Percentiles rank a stretch among this genome's conserved stretches.
Evolutionary conservation across 2,888 invertebrate genomes (phyloP).

Genomic region (Chymomyza procnemis): DNA sequence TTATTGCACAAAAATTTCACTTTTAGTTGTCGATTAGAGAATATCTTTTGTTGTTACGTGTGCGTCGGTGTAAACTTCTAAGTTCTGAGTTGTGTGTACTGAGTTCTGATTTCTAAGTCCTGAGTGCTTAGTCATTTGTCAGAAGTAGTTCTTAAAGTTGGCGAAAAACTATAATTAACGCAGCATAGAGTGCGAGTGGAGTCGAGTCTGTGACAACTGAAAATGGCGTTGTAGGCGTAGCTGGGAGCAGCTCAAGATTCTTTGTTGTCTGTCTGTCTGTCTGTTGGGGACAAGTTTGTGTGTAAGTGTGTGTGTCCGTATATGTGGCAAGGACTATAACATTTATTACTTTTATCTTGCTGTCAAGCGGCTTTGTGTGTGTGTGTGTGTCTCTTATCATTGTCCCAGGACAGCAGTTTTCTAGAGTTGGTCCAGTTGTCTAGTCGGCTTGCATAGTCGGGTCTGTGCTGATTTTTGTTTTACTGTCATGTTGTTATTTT

Average conservation of each 20-base stretch:
- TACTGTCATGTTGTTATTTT: slow-evolving; percentile 41
- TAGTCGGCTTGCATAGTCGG: slow-evolving; percentile 20
- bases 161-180: slow-evolving; percentile 35
- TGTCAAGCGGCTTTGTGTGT: background rate
- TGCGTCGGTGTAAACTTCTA: slow-evolving; percentile 12
- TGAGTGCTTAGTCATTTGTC: background rate
- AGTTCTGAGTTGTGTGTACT: background rate
- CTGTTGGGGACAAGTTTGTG: background rate
- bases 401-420: slow-evolving; percentile 6
- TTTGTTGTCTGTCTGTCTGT: slow-evolving; percentile 20
- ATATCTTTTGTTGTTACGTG: background rate
- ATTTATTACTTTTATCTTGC: background rate
- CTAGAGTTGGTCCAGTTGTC: slow-evolving; percentile 47
- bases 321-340: background rate
- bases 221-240: background rate
- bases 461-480: slow-evolving; percentile 55
- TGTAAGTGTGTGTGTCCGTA: background rate
- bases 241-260: slow-evolving; percentile 15
- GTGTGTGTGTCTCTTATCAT: background rate
- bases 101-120: too few relatives aligned
- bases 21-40: slow-evolving; percentile 35
- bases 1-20: slow-evolving; percentile 52
- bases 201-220: background rate
- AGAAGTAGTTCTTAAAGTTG: slow-evolving; percentile 21
- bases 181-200: slow-evolving; percentile 1